A percentile compares a stretch with the other conserved stretches of the same genome.
Conservation (phyloP, 2,888 invertebrate species). For the Chymomyza fuscimana region DNA sequence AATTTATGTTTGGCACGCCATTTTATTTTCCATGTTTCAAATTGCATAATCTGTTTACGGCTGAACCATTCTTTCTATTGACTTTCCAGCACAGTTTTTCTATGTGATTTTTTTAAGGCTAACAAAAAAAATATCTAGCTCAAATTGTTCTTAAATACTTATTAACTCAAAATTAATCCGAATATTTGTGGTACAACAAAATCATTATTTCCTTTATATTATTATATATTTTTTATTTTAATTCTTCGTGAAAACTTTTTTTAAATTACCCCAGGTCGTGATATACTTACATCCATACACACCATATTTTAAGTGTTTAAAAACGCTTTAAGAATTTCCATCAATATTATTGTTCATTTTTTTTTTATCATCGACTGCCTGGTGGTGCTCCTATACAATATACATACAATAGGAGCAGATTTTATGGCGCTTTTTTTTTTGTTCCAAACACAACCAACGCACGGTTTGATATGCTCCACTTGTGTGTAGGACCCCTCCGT, state of each 20-base stretch:
- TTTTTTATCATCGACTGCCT: not conserved
- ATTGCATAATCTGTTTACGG: too few relatives aligned
- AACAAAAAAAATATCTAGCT: not conserved
- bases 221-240: not conserved
- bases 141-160: not conserved
- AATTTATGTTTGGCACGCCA: too few relatives aligned
- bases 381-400: not conserved
- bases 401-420: not conserved
- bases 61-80: too few relatives aligned
- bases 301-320: not conserved
- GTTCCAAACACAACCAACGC: not conserved
- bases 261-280: not conserved
- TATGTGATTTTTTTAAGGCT: not conserved
- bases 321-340: not conserved
- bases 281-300: not conserved
- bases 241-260: not conserved
- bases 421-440: not conserved
- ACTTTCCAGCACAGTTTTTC: not conserved
- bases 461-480: not conserved
- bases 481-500: not conserved
- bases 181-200: too few relatives aligned
- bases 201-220: too few relatives aligned
- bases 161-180: not conserved
- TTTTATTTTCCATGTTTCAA: too few relatives aligned
- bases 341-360: not conserved